These are phyloP conservation scores for Agonopterix subpropinquella DNA, from an alignment of 2,888 invertebrate species.

Conservation along the genomic window DNA sequence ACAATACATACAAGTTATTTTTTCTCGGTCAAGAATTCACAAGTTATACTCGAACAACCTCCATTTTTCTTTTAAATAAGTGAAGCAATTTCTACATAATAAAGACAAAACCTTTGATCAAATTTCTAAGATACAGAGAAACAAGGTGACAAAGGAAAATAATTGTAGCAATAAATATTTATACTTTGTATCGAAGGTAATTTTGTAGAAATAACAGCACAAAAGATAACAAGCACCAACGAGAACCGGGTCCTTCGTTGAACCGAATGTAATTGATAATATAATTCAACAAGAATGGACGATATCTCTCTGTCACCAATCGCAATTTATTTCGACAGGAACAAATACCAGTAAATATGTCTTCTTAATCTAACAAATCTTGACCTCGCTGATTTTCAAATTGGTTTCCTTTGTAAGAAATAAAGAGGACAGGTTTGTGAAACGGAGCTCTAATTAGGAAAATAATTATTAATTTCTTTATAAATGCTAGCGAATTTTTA, in stretches of 20 bases:
- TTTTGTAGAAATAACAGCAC: conserved; percentile 27
- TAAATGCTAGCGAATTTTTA: too few relatives aligned
- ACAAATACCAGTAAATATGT: conserved; percentile 57
- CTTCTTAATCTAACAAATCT: conserved; percentile 34
- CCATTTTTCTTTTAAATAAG: too few relatives aligned
- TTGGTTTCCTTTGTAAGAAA: conserved; percentile 7
- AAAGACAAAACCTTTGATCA: too few relatives aligned
- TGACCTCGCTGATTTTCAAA: conserved; percentile 27
- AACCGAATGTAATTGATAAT: conserved; percentile 58
- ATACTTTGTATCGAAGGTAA: conserved; percentile 13
- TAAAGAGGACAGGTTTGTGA: too few relatives aligned
- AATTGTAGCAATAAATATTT: not conserved
- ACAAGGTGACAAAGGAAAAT: too few relatives aligned
- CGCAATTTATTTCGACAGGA: conserved; percentile 52
- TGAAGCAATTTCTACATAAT: too few relatives aligned
- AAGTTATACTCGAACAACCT: too few relatives aligned
- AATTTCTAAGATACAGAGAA: too few relatives aligned
- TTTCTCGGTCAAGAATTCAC: too few relatives aligned
- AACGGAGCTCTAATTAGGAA: too few relatives aligned
- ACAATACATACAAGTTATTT: too few relatives aligned
- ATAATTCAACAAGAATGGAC: conserved; percentile 63
- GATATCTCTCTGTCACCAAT: conserved; percentile 56
- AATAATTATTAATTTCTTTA: too few relatives aligned
- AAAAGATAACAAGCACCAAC: conserved; percentile 42
- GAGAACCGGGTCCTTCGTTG: conserved; percentile 34